These are phyloP conservation scores for Trematocara unimaculatum DNA, from an alignment of 2,113 vertebrate species.

Conservation along the genomic window DNA sequence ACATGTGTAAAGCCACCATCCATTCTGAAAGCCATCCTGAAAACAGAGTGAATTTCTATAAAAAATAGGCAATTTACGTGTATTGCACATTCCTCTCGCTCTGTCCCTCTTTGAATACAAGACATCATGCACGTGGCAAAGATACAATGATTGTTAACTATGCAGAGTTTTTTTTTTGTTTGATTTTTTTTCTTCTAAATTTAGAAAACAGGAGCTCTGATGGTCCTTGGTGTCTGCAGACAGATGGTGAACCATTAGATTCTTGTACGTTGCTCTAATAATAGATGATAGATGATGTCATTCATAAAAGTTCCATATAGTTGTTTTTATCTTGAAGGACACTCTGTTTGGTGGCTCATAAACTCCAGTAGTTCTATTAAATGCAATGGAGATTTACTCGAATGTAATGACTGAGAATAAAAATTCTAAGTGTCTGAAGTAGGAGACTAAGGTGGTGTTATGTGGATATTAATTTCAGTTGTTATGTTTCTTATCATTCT, in stretches of 20 bases:
- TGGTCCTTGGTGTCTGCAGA: background rate
- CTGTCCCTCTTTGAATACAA: background rate
- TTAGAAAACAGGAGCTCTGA: background rate
- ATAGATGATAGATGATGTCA: background rate
- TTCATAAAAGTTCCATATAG: background rate
- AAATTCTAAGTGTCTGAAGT: background rate
- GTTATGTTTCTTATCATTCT: background rate
- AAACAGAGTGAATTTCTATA: background rate
- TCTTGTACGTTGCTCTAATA: background rate
- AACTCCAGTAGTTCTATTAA: background rate
- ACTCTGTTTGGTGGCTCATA: background rate
- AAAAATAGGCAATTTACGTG: background rate
- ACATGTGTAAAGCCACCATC: background rate
- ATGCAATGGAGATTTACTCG: background rate
- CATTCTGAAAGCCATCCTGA: background rate
- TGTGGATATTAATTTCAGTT: background rate
- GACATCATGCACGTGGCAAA: background rate
- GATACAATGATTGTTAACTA: background rate
- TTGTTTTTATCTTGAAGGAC: background rate
- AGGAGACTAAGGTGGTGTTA: background rate
- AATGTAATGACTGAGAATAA: background rate
- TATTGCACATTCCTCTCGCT: background rate
- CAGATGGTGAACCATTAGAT: background rate
- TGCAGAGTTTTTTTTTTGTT: background rate
- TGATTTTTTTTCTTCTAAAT: background rate